Base-by-base conservation (phyloP, 2,113 vertebrate species). In the Camelus bactrianus region DNA sequence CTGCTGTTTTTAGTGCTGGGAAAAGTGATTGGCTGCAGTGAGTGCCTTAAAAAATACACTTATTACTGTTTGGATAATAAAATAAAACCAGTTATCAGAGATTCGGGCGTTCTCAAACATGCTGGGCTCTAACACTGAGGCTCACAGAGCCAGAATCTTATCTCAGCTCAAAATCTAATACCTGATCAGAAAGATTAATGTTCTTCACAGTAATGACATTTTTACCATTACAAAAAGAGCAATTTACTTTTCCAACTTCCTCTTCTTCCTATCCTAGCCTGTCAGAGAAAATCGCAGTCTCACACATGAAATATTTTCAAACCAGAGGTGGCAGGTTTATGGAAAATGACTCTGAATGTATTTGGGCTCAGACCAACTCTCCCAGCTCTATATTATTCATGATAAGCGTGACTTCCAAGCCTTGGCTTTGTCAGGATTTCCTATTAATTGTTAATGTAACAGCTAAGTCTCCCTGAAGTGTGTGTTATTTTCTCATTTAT, bases 391-490 rank as follows among this genome's bases (percentile, higher is more conserved):
- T 97, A 77, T 97, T 96, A 98, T 95, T 98, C 91, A 94, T 73
- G 89, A 89, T 67, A 46, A 98, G 95, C 2, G 8, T 92, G 91
- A 97, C 96, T 97, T 98, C 92, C 93, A 93, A 95, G 97, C 81
- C 89, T 73, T 92, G 20, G 11, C 72, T 72, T 95, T 94, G 94
- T 96, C 96, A 96, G 38, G 88, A 97, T 98, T 98, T 97, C 76
- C 95, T 97, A 95, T 97, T 97, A 98, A 98, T 98, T 97, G 95
- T 98, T 98, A 97, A 98, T 97, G 93, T 97, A 98, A 97, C 73
- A 96, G 93, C 65, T 67, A 92, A 75, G 91, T 97, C 95, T 97
- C 96, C 96, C 28, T 67, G 58, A 96, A 97, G 95, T 94, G 94
- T 90, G 86, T 91, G 84, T 77, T 98, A 96, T 98, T 98, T 97